Base-by-base conservation (phyloP, 2,113 vertebrate genomes). In the Bufo gargarizans region DNA sequence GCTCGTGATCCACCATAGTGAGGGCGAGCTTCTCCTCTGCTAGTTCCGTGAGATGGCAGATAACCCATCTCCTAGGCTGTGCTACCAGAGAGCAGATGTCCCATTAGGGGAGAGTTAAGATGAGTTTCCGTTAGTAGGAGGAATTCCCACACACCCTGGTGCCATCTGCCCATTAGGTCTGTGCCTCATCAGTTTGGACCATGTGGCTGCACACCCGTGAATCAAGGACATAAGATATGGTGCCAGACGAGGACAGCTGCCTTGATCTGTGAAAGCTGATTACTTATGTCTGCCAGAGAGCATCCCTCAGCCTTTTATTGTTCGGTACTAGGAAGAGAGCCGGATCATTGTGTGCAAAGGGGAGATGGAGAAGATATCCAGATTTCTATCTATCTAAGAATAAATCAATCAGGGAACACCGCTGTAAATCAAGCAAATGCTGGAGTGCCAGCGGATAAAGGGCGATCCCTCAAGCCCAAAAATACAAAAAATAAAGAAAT, bases 61-160 rank as follows among this genome's bases (percentile, higher is more conserved):
- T 61, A 86, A 81, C 49, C 63, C 76, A 80, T 74, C 53, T 47
- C 59, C 78, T 59, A 65, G 77, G 33, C 63, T 69, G 63, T 45
- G 20, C n/a, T 17, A 78, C 47, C 58, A 13, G 20, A 49, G 53
- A 89, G 78, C 88, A 89, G 88, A 89, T 89, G 84, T 89, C 84
- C 83, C 77, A 82, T 89, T 89, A 86, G 84, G 47, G 61, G 45
- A 19, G 67, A 89, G 76, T 71, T 74, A 50, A 9, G 59, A 86
- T 59, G 76, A 82, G 79, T 89, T 89, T 89, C 87, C 87, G 87
- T 89, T 89, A 53, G 81, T 84, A 89, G 82, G 74, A 89, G 74
- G 82, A 77, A 89, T 89, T 89, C 87, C 87, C 87, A 89, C 87
- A 89, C 87, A 89, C 87, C 87, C 87, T 69, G 81, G 59, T 84